A percentile compares a stretch with the other conserved stretches of the same genome.
phyloP scores from a whole-genome alignment of 2,113 vertebrate genomes.

The Rhinoderma darwinii region DNA sequence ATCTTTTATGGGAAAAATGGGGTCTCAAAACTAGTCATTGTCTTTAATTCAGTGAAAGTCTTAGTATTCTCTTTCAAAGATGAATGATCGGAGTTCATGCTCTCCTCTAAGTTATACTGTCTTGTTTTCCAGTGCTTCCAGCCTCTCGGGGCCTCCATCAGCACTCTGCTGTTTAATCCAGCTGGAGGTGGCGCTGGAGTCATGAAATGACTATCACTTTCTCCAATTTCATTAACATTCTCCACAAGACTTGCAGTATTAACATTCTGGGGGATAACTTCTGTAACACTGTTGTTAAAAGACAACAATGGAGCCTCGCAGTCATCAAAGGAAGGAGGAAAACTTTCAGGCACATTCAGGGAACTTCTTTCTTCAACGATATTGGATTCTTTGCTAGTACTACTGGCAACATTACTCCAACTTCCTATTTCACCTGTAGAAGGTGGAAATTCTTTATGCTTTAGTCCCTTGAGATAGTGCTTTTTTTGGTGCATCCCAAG shows the following conservation, averaged over 20 bases:
- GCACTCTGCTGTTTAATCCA: constrained; percentile 31
- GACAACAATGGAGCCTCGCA: constrained; percentile 38
- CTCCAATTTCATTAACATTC: constrained; percentile 34
- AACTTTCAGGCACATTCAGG: constrained; percentile 44
- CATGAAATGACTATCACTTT: constrained; percentile 18
- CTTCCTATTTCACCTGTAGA: not conserved
- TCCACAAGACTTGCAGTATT: constrained; percentile 17
- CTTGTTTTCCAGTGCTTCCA: constrained; percentile 58
- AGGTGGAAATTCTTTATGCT: constrained; percentile 52
- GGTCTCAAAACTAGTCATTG: constrained; percentile 54
- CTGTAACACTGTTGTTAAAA: constrained; percentile 26
- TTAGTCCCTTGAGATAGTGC: constrained; percentile 77
- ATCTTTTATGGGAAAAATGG: constrained; percentile 48
- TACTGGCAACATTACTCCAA: constrained; percentile 9
- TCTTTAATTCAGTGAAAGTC: constrained; percentile 57
- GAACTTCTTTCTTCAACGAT: not conserved
- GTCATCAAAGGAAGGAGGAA: constrained; percentile 36
- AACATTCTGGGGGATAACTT: constrained; percentile 44
- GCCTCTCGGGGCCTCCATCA: constrained; percentile 46
- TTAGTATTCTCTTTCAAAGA: constrained; percentile 51
- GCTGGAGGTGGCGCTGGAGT: constrained; percentile 22
- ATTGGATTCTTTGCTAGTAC: constrained; percentile 18
- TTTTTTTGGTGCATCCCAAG: constrained; percentile 84
- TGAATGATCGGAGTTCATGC: constrained; percentile 52
- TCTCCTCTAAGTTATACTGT: constrained; percentile 52